These are phyloP conservation scores for Malacoraja senta DNA, from an alignment of 2,797 vertebrate species.

Conservation along the genomic window DNA sequence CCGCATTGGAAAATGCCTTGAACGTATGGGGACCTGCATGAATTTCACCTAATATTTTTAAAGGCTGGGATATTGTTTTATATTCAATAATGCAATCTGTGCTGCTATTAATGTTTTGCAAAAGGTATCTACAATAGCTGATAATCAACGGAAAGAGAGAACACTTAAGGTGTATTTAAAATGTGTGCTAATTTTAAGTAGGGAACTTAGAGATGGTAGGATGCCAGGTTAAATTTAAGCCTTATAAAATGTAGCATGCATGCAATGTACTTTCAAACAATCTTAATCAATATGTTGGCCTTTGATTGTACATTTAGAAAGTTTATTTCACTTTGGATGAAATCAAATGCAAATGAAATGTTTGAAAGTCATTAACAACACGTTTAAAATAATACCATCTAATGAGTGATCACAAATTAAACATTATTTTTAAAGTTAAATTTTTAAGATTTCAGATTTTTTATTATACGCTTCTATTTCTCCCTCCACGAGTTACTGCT, in stretches of 20 bases:
- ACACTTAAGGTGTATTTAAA: background rate
- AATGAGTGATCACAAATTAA: conserved; percentile 2
- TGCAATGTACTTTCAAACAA: background rate
- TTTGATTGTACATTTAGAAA: background rate
- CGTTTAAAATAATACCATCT: background rate
- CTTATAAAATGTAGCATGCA: background rate
- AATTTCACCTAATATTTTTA: background rate
- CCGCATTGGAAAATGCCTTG: background rate
- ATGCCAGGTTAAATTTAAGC: background rate
- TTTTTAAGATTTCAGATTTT: background rate
- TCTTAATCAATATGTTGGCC: background rate
- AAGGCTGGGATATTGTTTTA: background rate
- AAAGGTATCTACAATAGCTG: background rate
- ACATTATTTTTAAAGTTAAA: background rate
- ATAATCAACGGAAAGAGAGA: background rate
- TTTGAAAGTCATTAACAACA: background rate
- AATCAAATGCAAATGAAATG: background rate
- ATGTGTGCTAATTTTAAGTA: background rate
- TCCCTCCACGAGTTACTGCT: background rate
- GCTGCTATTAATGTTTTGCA: background rate
- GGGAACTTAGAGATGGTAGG: background rate
- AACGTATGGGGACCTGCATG: background rate
- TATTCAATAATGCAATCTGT: background rate
- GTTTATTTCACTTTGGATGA: background rate
- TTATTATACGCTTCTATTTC: background rate